Evolutionary conservation across 1,140 invertebrate genomes (phyloP).

Genomic region (Wasmannia auropunctata): DNA sequence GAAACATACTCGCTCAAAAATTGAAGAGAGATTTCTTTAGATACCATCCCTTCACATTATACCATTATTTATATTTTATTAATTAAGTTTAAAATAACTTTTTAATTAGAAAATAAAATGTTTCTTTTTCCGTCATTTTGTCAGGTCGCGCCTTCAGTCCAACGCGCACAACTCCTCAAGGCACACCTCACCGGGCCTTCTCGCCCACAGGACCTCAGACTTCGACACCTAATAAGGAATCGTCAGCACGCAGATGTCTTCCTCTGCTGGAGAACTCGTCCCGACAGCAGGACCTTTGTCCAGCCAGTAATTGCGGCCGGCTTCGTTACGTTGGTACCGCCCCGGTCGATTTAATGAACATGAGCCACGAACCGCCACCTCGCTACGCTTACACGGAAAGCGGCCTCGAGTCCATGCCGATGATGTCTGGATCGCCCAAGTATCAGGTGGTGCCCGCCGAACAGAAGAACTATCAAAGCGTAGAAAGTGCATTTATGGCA

Average conservation of each 20-base stretch:
- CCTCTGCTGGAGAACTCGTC: slow-evolving; percentile 78
- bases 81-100: background rate
- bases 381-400: slow-evolving; percentile 78
- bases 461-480: slow-evolving; percentile 78
- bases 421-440: slow-evolving; percentile 79
- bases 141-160: slow-evolving; percentile 72
- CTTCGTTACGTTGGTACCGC: slow-evolving; percentile 76
- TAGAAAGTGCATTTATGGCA: slow-evolving; percentile 83
- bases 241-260: slow-evolving; percentile 82
- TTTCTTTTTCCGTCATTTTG: background rate
- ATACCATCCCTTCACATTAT: background rate
- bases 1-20: background rate
- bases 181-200: slow-evolving; percentile 77
- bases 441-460: slow-evolving; percentile 77
- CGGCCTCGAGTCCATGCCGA: slow-evolving; percentile 77
- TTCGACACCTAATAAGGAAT: slow-evolving; percentile 83
- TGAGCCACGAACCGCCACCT: slow-evolving; percentile 72
- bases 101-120: background rate
- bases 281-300: slow-evolving; percentile 74
- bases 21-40: background rate
- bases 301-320: slow-evolving; percentile 78
- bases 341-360: slow-evolving; percentile 69
- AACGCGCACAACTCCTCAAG: slow-evolving; percentile 69
- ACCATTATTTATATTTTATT: background rate
- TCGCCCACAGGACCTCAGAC: slow-evolving; percentile 76